Conservation (phyloP, 2,888 invertebrate genomes). For the Halictus ligatus region DNA sequence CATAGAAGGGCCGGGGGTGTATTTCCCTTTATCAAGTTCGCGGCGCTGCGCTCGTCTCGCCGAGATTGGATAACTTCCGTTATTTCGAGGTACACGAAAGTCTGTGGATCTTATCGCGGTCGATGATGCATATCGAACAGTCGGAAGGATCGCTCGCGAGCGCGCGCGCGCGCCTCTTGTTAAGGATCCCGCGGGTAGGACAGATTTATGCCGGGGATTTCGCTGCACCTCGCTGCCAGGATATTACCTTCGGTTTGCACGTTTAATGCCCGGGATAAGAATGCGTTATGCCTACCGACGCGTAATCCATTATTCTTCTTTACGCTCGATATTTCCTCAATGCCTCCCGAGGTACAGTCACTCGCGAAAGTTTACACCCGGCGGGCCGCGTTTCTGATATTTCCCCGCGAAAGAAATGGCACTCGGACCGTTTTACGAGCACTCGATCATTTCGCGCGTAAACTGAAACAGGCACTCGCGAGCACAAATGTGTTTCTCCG, state of each 20-base stretch:
- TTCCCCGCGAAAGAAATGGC: neutral
- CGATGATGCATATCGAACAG: slow-evolving; percentile 69
- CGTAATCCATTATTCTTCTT: slow-evolving; percentile 3
- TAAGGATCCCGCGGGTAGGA: neutral
- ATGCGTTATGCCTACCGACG: neutral
- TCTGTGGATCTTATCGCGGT: slow-evolving; percentile 63
- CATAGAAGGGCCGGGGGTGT: slow-evolving; percentile 26
- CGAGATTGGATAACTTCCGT: slow-evolving; percentile 72
- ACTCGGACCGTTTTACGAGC: neutral
- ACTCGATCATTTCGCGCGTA: neutral
- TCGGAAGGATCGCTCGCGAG: slow-evolving; percentile 10
- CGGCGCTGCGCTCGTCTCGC: slow-evolving; percentile 48
- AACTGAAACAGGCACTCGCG: neutral
- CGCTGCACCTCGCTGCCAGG: neutral
- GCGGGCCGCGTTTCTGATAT: neutral
- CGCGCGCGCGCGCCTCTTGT: slow-evolving; percentile 21
- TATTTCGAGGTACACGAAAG: slow-evolving; percentile 65
- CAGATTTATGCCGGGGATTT: slow-evolving; percentile 7
- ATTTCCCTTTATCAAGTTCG: slow-evolving; percentile 67
- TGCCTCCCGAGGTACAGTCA: neutral
- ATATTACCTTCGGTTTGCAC: neutral
- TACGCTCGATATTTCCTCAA: slow-evolving; percentile 3
- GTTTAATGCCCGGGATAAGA: slow-evolving; percentile 3
- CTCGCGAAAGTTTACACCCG: neutral
- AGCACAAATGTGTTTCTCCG: neutral